These are phyloP conservation scores for Thalpophila matura DNA, from an alignment of 2,888 invertebrate species.

Conservation along the genomic window DNA sequence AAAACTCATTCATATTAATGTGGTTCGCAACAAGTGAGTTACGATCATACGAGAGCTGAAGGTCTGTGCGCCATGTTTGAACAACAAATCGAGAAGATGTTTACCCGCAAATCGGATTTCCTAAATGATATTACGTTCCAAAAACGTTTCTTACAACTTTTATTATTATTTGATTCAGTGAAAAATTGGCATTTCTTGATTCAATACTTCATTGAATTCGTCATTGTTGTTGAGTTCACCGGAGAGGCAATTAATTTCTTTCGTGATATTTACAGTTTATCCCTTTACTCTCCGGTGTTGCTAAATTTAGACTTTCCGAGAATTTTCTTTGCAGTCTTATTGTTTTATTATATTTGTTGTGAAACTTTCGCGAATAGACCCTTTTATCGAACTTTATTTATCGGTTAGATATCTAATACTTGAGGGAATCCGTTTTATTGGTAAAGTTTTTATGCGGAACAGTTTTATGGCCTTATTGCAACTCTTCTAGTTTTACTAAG, in stretches of 20 bases:
- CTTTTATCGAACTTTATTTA: conserved; percentile 36
- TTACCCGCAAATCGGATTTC: conserved; percentile 15
- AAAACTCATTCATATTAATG: conserved; percentile 71
- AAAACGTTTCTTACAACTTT: conserved; percentile 4
- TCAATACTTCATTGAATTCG: conserved; percentile 23
- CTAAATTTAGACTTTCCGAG: conserved; percentile 7
- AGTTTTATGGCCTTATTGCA: conserved; percentile 33
- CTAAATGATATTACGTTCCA: conserved; percentile 14
- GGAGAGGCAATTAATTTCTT: conserved; percentile 21
- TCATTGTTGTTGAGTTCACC: conserved; percentile 18
- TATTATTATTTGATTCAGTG: background rate
- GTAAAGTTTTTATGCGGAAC: conserved; percentile 44
- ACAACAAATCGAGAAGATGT: conserved; percentile 19
- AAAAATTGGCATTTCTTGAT: conserved; percentile 4
- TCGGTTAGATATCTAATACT: conserved; percentile 39
- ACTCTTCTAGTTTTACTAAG: conserved; percentile 34
- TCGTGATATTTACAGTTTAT: conserved; percentile 30
- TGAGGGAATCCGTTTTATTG: conserved; percentile 40
- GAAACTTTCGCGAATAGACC: conserved; percentile 6
- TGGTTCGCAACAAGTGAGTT: conserved; percentile 64
- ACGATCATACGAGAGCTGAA: conserved; percentile 11
- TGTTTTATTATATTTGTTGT: conserved; percentile 46
- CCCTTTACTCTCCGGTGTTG: conserved; percentile 8
- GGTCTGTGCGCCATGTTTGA: conserved; percentile 17
- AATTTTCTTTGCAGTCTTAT: conserved; percentile 13